A percentile compares a stretch with the other conserved stretches of the same genome.
These are phyloP conservation scores for Oreohelix idahoensis DNA, from an alignment of 1,140 invertebrate species.

Conservation along the genomic window DNA sequence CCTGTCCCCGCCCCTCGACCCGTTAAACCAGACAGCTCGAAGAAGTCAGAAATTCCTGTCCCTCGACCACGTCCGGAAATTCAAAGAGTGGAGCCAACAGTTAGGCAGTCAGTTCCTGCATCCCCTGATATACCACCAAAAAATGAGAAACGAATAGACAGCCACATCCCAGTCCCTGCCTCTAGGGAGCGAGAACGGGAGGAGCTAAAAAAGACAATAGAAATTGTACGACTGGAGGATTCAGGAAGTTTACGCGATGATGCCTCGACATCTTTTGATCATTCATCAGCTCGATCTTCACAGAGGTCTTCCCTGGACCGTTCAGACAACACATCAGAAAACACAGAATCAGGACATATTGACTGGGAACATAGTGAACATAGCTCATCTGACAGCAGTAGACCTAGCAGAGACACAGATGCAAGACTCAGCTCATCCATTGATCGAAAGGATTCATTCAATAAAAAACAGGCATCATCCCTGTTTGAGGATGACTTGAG, in stretches of 20 bases:
- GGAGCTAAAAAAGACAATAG: conserved; percentile 50
- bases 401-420: conserved; percentile 32
- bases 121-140: conserved; percentile 35
- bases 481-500: conserved; percentile 67
- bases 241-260: conserved; percentile 11
- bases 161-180: conserved; percentile 38
- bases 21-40: conserved; percentile 37
- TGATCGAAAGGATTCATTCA: conserved; percentile 37
- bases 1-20: conserved; percentile 50
- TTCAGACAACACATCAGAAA: conserved; percentile 36
- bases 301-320: conserved; percentile 38
- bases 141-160: conserved; percentile 40
- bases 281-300: conserved; percentile 30
- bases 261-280: conserved; percentile 34
- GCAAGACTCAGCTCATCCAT: background rate
- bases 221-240: conserved; percentile 47
- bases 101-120: conserved; percentile 32
- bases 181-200: conserved; percentile 34
- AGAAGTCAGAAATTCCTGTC: conserved; percentile 58
- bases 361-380: conserved; percentile 39
- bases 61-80: conserved; percentile 62
- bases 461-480: conserved; percentile 40
- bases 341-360: conserved; percentile 14
- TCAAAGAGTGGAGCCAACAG: conserved; percentile 63
- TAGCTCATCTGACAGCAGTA: conserved; percentile 30